Base-by-base conservation (phyloP, 2,888 invertebrate genomes). In the Xylocampa areola region DNA sequence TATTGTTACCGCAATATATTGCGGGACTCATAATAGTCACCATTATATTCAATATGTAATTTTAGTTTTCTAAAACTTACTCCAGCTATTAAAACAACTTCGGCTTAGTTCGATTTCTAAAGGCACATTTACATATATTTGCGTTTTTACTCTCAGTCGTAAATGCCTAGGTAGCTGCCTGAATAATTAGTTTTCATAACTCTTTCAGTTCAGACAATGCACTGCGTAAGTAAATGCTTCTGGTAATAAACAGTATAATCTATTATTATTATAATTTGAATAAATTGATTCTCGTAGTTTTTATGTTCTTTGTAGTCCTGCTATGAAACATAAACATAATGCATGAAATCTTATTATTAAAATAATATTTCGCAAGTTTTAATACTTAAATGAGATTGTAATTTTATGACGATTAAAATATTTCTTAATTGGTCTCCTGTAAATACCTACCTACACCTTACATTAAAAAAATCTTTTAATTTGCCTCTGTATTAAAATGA, bases 1-100 rank as follows among this genome's bases (percentile, higher is more conserved):
- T 88, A 88, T 91, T 89, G 85, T 68, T 67, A 58, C 80, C 82
- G 77, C 81, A 85, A 87, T 80, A 76, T 79, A 74, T 87, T 88
- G 85, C 84, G 82, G 86, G 84, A 84, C 83, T 86, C 80, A 84
- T 89, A 79, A 75, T 76, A 73, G 62, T 83, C 83, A 84, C 80
- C 73, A 62, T 84, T 81, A 85, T 79, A 30, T 36, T 47, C 75
- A 80, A 65, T 55, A 69, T 79, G 72, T 74, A 79, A 73, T 81
- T 79, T 84, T 50, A 16, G 77, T 54, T 58, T 60, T 66, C 68
- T 74, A 72, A 76, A 76, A 81, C 80, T 75, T 72, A 68, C 64
- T 73, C 70, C 72, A 69, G 68, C 58, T 70, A 66, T 74, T n/a
- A n/a, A n/a, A n/a, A n/a, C n/a, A n/a, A n/a, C n/a, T n/a, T n/a